Evolutionary conservation across 2,113 vertebrate species (phyloP), one percentile per base, ranked within the genome.

Genomic region (Mesocricetus auratus): DNA sequence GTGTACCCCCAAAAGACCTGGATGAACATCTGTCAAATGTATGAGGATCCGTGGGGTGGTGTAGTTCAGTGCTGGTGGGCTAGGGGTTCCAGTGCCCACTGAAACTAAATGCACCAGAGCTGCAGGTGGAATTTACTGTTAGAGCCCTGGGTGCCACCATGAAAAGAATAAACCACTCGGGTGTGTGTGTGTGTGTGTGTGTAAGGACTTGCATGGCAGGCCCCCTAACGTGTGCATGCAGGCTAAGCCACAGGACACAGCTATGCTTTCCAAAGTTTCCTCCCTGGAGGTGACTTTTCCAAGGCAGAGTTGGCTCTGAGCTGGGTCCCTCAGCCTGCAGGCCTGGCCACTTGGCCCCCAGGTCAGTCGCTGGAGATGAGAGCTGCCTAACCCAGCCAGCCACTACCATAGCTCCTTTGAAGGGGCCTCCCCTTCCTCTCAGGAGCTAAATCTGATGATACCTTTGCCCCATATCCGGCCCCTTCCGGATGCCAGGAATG

Each of bases 381-480:
- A 62, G 53, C 69, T 24, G 24, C 2, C 7, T 73, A 36, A 53
- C 33, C 66, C 39, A 22, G 31, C 66, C 69, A 45, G 71, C 69
- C 24, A 60, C 89, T 47, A 60, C 82, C 7, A 50, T 58, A 50
- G 81, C 82, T 86, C n/a, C 68, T 96, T 71, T 90, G 93, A 45
- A 95, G 92, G 71, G 89, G 83, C 86, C n/a, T 79, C 47, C 69
- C 31, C 86, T 96, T 96, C 92, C 90, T 95, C 79, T 85, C 82
- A 92, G 95, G 94, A 97, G 94, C 97, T 98, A 97, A 97, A 96
- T 98, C 90, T 17, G 42, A 94, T 88, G 73, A 82, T 71, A 97
- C 93, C 97, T 98, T 97, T 98, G 96, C 90, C 97, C 97, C 77
- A 98, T 96, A 97, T 98, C 96, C 92, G 92, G 94, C 90, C 68